Evolutionary conservation across 2,888 invertebrate genomes (phyloP).

Genomic region (Acanthococcus lagerstroemiae): DNA sequence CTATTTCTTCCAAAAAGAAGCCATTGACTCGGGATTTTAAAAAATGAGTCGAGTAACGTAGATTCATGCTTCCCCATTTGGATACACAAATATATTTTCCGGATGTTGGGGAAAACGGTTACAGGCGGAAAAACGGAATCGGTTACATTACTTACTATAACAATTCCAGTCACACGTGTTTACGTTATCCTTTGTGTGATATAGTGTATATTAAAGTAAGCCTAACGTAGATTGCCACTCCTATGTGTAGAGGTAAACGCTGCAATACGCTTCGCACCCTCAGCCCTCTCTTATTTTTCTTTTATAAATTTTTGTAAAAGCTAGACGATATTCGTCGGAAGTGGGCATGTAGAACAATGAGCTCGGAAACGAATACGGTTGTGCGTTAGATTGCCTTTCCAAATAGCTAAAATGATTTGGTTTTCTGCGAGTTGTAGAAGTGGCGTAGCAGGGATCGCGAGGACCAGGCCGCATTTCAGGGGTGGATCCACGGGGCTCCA

Average conservation of each 20-base stretch:
- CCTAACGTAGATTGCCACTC: slow-evolving; percentile 25
- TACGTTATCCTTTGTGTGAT: slow-evolving; percentile 28
- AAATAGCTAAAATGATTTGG: no score
- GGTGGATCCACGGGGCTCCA: no score
- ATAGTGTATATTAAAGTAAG: slow-evolving; percentile 29
- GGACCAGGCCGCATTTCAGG: no score
- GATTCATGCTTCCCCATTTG: slow-evolving; percentile 20
- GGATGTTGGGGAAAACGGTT: background rate
- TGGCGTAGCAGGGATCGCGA: no score
- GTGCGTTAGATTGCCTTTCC: no score
- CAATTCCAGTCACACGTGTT: slow-evolving; percentile 29
- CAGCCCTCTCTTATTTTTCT: no score
- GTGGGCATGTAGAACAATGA: no score
- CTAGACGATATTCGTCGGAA: no score
- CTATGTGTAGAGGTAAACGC: slow-evolving; percentile 19
- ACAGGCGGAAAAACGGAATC: slow-evolving; percentile 5
- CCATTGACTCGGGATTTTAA: slow-evolving; percentile 23
- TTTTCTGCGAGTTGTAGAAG: no score
- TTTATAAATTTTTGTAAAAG: no score
- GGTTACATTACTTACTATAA: slow-evolving; percentile 27
- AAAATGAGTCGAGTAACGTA: slow-evolving; percentile 25
- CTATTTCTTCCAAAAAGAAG: background rate
- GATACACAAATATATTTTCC: slow-evolving; percentile 23
- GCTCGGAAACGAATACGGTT: no score
- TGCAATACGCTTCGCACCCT: no score